Base-by-base conservation (phyloP, 2,888 invertebrate species). In the Parnassius orleans region DNA sequence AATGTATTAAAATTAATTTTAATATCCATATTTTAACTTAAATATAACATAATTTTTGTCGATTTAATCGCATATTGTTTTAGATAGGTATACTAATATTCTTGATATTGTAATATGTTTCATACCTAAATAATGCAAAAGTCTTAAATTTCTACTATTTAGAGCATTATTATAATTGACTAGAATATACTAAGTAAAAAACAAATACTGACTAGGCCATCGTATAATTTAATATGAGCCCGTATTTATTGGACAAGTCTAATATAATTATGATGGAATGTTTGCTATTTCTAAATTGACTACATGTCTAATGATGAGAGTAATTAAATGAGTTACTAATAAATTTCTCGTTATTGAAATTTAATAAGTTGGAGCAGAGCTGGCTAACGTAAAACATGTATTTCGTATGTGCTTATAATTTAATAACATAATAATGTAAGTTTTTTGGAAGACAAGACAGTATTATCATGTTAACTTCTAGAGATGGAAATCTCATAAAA, bases 141-240 rank as follows among this genome's bases (percentile, higher is more conserved):
- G 57, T 68, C 57, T 61, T 60, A 61, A 62, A 59, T 61, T 66
- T 50, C 54, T 58, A 63, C 33, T 66, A 66, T 71, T 74, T 68
- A 76, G 75, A 74, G 71, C 78, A 75, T 76, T 76, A 80, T 66
- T 72, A 78, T 89, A 89, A 90, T 90, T 90, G 89, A 90, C 89
- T 89, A 89, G 83, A 83, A 81, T 78, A 80, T 74, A 73, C 71
- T 73, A 73, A 57, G 67, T 33, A 33, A 33, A 68, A 68, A 70
- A 70, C 53, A 65, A 69, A 48, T 47, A 60, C 70, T 77, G 77
- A 81, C 84, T 87, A 87, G 86, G 84, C 84, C 84, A 72, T 75
- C 67, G 66, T 60, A 59, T 61, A 59, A 33, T 33, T 33, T 33
- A 33, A 33, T 33, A 33, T 41, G 55, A 67, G 55, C 68, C 55